Conservation (phyloP, 2,888 invertebrate species). For the Melanostoma scalare region DNA sequence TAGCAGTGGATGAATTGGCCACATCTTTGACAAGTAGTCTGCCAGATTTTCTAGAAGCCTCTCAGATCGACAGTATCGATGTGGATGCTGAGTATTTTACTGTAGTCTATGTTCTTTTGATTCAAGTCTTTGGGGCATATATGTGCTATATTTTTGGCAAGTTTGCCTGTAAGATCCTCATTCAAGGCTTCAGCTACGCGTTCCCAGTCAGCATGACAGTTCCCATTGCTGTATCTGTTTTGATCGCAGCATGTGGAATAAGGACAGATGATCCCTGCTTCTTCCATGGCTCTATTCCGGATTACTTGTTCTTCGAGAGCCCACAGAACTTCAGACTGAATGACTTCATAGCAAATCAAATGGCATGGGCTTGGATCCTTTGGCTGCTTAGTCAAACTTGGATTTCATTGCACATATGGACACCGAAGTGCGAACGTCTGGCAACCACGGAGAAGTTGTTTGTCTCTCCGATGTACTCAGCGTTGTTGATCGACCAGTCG, state of each 20-base stretch:
- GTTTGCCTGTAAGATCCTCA: constrained; percentile 97
- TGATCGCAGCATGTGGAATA: constrained; percentile 94
- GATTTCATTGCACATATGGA: constrained; percentile 98
- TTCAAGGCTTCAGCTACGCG: constrained; percentile 98
- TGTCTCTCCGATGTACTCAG: constrained; percentile 96
- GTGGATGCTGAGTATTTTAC: constrained; percentile 88
- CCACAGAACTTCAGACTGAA: constrained; percentile 91
- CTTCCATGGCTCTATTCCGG: constrained; percentile 92
- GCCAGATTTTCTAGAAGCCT: constrained; percentile 90
- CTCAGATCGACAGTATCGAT: constrained; percentile 88
- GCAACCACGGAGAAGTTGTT: constrained; percentile 98
- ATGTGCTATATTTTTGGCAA: constrained; percentile 96
- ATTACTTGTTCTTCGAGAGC: constrained; percentile 95
- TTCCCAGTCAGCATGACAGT: constrained; percentile 97
- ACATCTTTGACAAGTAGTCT: constrained; percentile 80
- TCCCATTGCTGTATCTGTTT: constrained; percentile 92
- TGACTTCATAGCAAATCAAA: constrained; percentile 92
- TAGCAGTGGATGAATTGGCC: constrained; percentile 87
- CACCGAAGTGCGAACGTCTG: constrained; percentile 97
- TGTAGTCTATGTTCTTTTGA: constrained; percentile 89
- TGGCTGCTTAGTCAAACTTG: constrained; percentile 98
- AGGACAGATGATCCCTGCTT: constrained; percentile 94
- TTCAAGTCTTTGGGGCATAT: constrained; percentile 92
- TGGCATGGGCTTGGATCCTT: constrained; percentile 96
- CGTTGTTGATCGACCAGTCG: constrained; percentile 96